Evolutionary conservation across 2,113 vertebrate species (phyloP).

Genomic region (Perca fluviatilis): DNA sequence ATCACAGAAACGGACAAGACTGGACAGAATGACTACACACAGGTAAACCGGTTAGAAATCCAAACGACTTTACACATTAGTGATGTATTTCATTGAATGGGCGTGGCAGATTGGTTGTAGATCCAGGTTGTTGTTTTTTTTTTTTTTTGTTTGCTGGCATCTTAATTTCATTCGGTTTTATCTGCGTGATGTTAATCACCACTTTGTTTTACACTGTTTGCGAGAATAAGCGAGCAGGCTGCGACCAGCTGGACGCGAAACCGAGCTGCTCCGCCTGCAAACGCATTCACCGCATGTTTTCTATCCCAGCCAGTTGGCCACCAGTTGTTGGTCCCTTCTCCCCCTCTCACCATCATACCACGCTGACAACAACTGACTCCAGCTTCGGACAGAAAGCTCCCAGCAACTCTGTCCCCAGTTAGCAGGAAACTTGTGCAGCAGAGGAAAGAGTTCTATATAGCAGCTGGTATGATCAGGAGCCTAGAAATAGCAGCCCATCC

Average conservation of each 20-base stretch:
- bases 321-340: slow-evolving; percentile 75
- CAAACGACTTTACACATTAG: slow-evolving; percentile 21
- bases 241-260: slow-evolving; percentile 51
- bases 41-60: slow-evolving; percentile 70
- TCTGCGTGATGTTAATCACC: neutral
- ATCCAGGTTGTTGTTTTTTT: slow-evolving; percentile 26
- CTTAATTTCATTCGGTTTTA: neutral
- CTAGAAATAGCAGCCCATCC: slow-evolving; percentile 85
- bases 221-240: slow-evolving; percentile 24
- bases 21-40: slow-evolving; percentile 78
- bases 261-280: slow-evolving; percentile 57
- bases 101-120: slow-evolving; percentile 74
- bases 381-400: slow-evolving; percentile 84
- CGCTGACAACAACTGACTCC: slow-evolving; percentile 82
- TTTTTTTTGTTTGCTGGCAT: slow-evolving; percentile 9
- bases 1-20: slow-evolving; percentile 73
- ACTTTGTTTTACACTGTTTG: slow-evolving; percentile 34
- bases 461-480: slow-evolving; percentile 92
- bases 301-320: slow-evolving; percentile 75
- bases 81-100: slow-evolving; percentile 76
- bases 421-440: slow-evolving; percentile 84
- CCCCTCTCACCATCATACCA: slow-evolving; percentile 71
- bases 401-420: slow-evolving; percentile 83
- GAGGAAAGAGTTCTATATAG: slow-evolving; percentile 68
- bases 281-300: slow-evolving; percentile 77